Evolutionary conservation across 2,888 invertebrate species (phyloP), one percentile per base, ranked within the genome.

Genomic region (Periphyllus acericola): DNA sequence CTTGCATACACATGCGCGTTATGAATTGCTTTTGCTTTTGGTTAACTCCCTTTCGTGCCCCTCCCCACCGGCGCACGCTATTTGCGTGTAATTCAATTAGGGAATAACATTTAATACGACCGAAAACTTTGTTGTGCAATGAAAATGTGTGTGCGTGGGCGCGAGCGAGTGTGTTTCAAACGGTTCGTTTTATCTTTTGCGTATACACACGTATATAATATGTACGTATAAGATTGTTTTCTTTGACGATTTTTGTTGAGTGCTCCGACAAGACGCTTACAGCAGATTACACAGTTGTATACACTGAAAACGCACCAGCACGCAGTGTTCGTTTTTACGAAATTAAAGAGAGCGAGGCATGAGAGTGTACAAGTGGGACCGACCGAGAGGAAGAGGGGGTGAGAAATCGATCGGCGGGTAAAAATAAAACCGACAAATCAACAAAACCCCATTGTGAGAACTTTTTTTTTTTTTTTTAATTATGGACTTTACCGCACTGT

Each of bases 201-300:
- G 46, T 21, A 14, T 8, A 8, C 5, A 60, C 14, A 55, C 14
- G 14, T 55, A 55, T 55, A 55, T 55, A 55, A 36, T 36, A 36
- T 5, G 3, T 5, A 6, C 6, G 6, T 46, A 46, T 3, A n/a
- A n/a, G 60, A 60, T 80, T 25, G 25, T 36, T 79, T 83, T 72
- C 82, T 83, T 83, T 72, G 82, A 83, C 52, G 34, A 72, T 83
- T 72, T 55, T n/a, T 17, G 17, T 25, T 32, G 25, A 52, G 40
- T 29, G 29, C 60, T n/a, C 3, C 8, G 14, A 29, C 25, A n/a
- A n/a, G 40, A 76, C 19, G 14, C 19, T 34, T 9, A 11, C 29
- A 32, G 34, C 82, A 55, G 82, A 83, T 83, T 83, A 83, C 17
- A 68, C n/a, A 68, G 9, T 25, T 68, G 6, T 29, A 68, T 29